These are phyloP conservation scores for Siniperca undulata DNA, from an alignment of 2,797 vertebrate genomes.

Conservation along the genomic window DNA sequence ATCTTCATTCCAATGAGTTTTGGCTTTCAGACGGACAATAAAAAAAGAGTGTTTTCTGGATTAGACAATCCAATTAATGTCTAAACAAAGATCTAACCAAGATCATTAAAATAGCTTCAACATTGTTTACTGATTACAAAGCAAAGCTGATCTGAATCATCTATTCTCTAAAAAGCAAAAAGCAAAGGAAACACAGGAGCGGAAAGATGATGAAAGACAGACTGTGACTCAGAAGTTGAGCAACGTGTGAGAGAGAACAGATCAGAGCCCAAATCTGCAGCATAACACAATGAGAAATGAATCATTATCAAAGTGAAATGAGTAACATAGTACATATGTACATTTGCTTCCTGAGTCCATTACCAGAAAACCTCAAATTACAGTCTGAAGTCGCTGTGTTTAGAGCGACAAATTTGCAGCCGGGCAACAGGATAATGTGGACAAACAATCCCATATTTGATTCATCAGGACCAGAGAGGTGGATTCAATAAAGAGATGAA, in stretches of 20 bases:
- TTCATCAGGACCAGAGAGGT: slow-evolving; percentile 26
- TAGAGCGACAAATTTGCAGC: slow-evolving; percentile 29
- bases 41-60: slow-evolving; percentile 5
- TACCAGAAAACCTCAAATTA: slow-evolving; percentile 18
- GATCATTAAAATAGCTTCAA: slow-evolving; percentile 35
- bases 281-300: slow-evolving; percentile 9
- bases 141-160: slow-evolving; percentile 35
- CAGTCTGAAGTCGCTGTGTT: not conserved
- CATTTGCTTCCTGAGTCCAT: slow-evolving; percentile 7
- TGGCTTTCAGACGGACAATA: slow-evolving; percentile 4
- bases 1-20: not conserved
- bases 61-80: not conserved
- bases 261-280: not conserved
- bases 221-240: slow-evolving; percentile 41
- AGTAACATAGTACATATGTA: not conserved
- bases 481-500: slow-evolving; percentile 38
- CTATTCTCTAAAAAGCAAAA: slow-evolving; percentile 9
- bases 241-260: not conserved
- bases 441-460: slow-evolving; percentile 38
- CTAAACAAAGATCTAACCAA: slow-evolving; percentile 1
- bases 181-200: slow-evolving; percentile 11
- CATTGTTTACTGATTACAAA: slow-evolving; percentile 36
- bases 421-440: slow-evolving; percentile 19
- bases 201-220: not conserved
- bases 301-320: slow-evolving; percentile 21